Percentiles rank a stretch among this genome's conserved stretches.
These are phyloP conservation scores for Drosophila burlai DNA, from an alignment of 1,140 invertebrate species.

Conservation along the genomic window DNA sequence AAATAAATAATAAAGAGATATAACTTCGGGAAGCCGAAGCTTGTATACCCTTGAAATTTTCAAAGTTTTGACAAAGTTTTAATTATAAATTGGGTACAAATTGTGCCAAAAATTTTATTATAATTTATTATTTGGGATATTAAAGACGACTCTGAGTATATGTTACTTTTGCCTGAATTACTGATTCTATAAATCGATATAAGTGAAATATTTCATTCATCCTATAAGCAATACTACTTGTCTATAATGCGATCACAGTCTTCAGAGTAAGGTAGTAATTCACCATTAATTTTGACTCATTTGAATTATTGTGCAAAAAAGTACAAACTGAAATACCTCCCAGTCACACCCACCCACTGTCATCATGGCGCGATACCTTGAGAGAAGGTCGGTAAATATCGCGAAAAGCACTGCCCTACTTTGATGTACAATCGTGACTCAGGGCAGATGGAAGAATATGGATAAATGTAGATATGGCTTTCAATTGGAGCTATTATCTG, in stretches of 20 bases:
- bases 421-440: constrained; percentile 23
- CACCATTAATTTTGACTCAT: constrained; percentile 20
- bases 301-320: constrained; percentile 1
- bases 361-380: background rate
- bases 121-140: too few species aligned
- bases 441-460: constrained; percentile 4
- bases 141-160: too few species aligned
- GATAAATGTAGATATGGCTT: background rate
- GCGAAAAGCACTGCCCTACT: constrained; percentile 13
- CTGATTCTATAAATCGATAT: too few species aligned
- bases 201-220: background rate
- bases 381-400: constrained; percentile 9
- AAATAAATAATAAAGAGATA: background rate
- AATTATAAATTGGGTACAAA: too few species aligned
- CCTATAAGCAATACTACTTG: background rate
- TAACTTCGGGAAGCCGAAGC: too few species aligned
- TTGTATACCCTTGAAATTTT: too few species aligned
- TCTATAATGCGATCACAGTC: background rate
- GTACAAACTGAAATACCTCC: constrained; percentile 5
- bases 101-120: too few species aligned
- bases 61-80: too few species aligned
- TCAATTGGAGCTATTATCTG: constrained; percentile 26
- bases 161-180: too few species aligned
- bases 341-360: constrained; percentile 17
- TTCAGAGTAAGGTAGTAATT: background rate